Conservation (phyloP, 2,113 vertebrate genomes). For the Hyaena hyaena region DNA sequence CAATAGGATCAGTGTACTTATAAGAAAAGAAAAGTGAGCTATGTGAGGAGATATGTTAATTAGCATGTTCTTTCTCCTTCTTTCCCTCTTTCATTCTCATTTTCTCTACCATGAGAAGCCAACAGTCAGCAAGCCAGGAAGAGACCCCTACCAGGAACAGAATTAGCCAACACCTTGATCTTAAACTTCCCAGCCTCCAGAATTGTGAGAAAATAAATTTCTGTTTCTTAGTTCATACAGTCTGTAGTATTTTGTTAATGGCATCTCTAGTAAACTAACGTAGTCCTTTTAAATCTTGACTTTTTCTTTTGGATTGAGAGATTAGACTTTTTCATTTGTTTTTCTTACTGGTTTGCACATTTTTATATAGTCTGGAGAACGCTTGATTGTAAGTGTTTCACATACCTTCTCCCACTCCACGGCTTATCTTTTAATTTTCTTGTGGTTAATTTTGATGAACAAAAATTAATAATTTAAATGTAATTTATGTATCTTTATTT, state of each 20-base stretch:
- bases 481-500: not conserved
- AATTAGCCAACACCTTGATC: not conserved
- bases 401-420: not conserved
- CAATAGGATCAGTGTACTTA: not conserved
- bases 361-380: not conserved
- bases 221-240: not conserved
- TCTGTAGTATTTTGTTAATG: not conserved
- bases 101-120: not conserved
- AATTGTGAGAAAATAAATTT: not conserved
- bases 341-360: not conserved
- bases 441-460: not conserved
- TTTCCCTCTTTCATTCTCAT: not conserved
- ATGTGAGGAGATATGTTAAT: not conserved
- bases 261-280: not conserved
- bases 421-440: not conserved
- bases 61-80: not conserved
- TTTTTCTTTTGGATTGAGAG: not conserved
- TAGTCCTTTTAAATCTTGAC: not conserved
- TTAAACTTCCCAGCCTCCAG: not conserved
- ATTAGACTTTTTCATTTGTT: not conserved
- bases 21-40: not conserved
- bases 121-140: not conserved
- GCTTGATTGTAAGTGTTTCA: not conserved
- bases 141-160: not conserved
- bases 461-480: not conserved